Evolutionary conservation across 2,888 invertebrate genomes (phyloP).

Genomic region (Podabrus alpinus): DNA sequence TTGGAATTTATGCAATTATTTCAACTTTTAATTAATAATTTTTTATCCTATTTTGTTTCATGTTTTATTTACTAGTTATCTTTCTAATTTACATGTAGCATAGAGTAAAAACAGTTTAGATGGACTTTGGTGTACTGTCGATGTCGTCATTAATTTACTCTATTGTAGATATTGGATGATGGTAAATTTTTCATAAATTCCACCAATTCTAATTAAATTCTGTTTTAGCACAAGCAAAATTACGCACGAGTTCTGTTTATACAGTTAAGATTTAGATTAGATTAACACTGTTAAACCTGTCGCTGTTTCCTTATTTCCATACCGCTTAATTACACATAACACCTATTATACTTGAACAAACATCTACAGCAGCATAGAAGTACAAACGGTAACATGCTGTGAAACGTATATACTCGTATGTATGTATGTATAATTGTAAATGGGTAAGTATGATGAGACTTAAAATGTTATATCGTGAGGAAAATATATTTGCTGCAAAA

Average conservation of each 20-base stretch:
- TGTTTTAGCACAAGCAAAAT: background rate
- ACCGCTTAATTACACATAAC: background rate
- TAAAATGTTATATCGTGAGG: background rate
- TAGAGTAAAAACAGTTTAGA: too few species aligned
- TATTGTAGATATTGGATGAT: background rate
- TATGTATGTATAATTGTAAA: too few species aligned
- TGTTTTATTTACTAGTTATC: too few species aligned
- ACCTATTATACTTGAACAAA: background rate
- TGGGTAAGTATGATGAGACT: background rate
- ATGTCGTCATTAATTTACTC: background rate
- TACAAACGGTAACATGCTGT: background rate
- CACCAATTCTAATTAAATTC: background rate
- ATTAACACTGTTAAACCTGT: conserved; percentile 31
- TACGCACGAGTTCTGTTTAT: conserved; percentile 21
- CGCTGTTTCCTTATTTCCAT: conserved; percentile 23
- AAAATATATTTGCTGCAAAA: background rate
- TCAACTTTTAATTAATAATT: too few species aligned
- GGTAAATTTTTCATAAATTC: background rate
- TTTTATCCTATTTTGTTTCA: too few species aligned
- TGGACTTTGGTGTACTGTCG: too few species aligned
- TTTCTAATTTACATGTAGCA: too few species aligned
- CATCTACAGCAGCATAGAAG: background rate
- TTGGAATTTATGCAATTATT: too few species aligned
- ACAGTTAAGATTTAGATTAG: conserved; percentile 31
- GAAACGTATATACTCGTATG: background rate